phyloP scores from a whole-genome alignment of 1,140 invertebrate species.

The Gryllus bimaculatus region DNA sequence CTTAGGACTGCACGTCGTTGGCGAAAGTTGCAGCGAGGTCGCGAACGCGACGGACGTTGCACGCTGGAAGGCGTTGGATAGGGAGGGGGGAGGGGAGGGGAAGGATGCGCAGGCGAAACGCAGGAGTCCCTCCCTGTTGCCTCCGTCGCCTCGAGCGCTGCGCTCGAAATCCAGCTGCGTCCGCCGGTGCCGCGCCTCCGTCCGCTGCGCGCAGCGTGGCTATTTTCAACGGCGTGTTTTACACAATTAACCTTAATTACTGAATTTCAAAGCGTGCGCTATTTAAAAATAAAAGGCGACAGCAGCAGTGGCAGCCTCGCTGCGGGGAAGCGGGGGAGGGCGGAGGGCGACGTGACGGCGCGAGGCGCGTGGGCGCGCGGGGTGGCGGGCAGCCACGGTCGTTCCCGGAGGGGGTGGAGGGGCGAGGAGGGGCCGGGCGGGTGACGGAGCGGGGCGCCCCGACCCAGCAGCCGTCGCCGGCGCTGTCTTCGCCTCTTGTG shows the following conservation, averaged over 20 bases:
- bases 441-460: no score
- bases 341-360: background rate
- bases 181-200: background rate
- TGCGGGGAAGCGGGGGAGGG: background rate
- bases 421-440: no score
- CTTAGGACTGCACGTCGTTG: background rate
- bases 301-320: no score
- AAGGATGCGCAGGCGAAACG: background rate
- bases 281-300: background rate
- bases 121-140: no score
- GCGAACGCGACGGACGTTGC: background rate
- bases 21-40: background rate
- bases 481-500: no score
- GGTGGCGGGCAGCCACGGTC: no score
- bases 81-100: background rate
- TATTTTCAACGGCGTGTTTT: background rate
- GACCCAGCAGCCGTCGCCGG: no score
- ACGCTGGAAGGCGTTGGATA: background rate
- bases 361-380: no score
- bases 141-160: no score
- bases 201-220: background rate
- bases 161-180: background rate
- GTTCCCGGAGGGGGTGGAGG: no score
- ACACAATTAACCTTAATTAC: conserved; percentile 1
- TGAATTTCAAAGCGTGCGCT: background rate